Evolutionary conservation across 2,888 invertebrate genomes (phyloP).

Genomic region (Eupithecia centaureata): DNA sequence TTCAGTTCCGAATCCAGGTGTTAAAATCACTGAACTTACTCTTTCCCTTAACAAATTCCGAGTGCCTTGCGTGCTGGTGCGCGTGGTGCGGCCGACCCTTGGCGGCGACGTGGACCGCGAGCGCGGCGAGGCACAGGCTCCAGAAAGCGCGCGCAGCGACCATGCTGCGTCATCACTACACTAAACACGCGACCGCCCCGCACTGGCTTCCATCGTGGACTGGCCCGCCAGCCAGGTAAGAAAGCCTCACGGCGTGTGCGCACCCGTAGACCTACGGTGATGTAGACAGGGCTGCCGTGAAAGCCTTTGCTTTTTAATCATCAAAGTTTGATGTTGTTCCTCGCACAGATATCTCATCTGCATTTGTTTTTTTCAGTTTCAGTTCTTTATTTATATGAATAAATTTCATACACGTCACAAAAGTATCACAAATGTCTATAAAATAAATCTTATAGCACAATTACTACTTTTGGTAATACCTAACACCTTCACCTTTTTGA

Average conservation of each 20-base stretch:
- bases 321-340: background rate
- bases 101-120: conserved; percentile 60
- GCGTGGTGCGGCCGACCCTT: conserved; percentile 55
- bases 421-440: too few relatives aligned
- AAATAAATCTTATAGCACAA: too few relatives aligned
- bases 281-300: conserved; percentile 46
- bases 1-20: conserved; percentile 15
- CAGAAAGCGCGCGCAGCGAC: conserved; percentile 73
- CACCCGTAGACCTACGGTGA: conserved; percentile 59
- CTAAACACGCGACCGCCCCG: conserved; percentile 70
- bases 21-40: conserved; percentile 83
- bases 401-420: too few relatives aligned
- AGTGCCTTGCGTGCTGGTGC: conserved; percentile 69
- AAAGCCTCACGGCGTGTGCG: conserved; percentile 69
- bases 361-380: too few relatives aligned
- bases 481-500: too few relatives aligned
- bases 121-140: conserved; percentile 69
- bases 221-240: conserved; percentile 66
- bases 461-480: too few relatives aligned
- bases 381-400: too few relatives aligned
- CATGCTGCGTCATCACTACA: conserved; percentile 81
- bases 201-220: conserved; percentile 77
- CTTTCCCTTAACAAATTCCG: conserved; percentile 91
- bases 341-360: too few relatives aligned
- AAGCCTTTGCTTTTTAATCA: conserved; percentile 33